A percentile compares a stretch with the other conserved stretches of the same genome.
These are phyloP conservation scores for Falco rusticolus DNA, from an alignment of 2,797 vertebrate species.

Conservation along the genomic window DNA sequence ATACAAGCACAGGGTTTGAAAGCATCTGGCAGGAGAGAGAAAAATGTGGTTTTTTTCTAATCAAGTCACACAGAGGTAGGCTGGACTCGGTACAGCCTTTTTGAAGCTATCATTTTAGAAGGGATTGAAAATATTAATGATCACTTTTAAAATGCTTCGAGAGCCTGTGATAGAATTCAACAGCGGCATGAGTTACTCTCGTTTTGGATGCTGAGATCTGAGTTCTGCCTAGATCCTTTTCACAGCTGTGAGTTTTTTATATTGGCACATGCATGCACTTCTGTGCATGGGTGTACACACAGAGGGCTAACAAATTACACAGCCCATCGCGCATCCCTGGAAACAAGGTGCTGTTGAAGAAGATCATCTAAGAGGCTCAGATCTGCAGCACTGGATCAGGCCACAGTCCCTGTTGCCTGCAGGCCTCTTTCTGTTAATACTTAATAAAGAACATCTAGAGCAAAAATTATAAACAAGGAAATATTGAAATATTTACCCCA, in stretches of 20 bases:
- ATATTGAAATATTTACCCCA: background rate
- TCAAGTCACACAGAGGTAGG: background rate
- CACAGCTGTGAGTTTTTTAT: background rate
- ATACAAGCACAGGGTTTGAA: background rate
- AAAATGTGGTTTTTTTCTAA: background rate
- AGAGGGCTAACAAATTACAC: background rate
- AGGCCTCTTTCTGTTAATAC: background rate
- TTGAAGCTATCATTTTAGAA: background rate
- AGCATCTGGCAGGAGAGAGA: background rate
- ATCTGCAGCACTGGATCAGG: background rate
- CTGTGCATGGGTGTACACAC: background rate
- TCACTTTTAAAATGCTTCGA: background rate
- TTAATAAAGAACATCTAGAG: background rate
- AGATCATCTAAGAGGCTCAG: background rate
- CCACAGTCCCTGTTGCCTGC: background rate
- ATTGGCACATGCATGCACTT: background rate
- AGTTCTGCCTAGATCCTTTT: background rate
- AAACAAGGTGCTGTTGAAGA: background rate
- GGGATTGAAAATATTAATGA: background rate
- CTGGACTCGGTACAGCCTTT: background rate
- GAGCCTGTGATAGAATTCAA: background rate
- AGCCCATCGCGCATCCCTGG: background rate
- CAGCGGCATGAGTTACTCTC: background rate
- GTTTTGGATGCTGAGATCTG: background rate
- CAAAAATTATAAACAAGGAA: background rate